Evolutionary conservation across 2,888 invertebrate species (phyloP).

Genomic region (Hyppa rectilinea): DNA sequence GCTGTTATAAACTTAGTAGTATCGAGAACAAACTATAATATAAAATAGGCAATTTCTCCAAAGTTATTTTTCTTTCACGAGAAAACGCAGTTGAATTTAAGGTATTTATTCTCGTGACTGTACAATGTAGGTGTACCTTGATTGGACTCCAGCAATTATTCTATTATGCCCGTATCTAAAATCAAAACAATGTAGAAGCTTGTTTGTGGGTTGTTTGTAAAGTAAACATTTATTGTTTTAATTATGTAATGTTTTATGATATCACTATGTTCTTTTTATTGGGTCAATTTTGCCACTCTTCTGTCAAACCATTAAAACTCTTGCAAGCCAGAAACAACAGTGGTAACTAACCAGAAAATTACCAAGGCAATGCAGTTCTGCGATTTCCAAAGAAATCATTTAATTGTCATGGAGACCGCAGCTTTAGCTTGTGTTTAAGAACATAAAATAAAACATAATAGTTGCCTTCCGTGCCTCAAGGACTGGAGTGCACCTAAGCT

Average conservation of each 20-base stretch:
- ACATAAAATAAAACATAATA: background rate
- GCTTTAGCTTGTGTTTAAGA: background rate
- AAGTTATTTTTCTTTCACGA: background rate
- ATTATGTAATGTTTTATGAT: background rate
- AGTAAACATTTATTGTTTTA: background rate
- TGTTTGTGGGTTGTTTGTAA: background rate
- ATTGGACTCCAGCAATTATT: constrained; percentile 13
- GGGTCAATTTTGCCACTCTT: background rate
- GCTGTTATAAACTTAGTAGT: background rate
- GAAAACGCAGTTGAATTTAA: background rate
- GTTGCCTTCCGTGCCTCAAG: background rate
- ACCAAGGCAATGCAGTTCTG: background rate
- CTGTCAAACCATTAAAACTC: background rate
- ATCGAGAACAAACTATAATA: background rate
- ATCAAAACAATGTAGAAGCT: constrained; percentile 14
- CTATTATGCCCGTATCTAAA: background rate
- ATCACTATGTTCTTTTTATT: background rate
- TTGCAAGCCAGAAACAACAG: background rate
- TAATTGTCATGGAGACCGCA: background rate
- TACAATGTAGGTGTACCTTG: constrained; percentile 15
- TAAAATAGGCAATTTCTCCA: background rate
- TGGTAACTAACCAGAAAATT: background rate
- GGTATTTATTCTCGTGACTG: background rate
- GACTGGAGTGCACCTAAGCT: background rate
- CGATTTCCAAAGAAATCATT: background rate